Evolutionary conservation across 2,113 vertebrate genomes (phyloP).

Genomic region (Xiphias gladius): DNA sequence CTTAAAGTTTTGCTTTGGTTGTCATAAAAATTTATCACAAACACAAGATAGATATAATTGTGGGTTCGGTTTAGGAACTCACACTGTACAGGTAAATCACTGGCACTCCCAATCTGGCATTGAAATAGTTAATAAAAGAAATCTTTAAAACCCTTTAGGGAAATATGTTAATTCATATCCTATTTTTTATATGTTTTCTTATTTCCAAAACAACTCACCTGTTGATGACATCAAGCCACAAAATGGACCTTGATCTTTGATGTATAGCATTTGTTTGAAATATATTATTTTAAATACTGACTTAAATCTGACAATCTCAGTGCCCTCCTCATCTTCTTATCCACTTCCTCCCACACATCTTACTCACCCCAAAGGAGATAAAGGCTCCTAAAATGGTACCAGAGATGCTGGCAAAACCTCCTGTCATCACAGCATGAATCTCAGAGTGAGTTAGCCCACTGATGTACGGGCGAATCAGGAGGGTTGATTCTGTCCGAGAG

Average conservation of each 20-base stretch:
- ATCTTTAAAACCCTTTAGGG: too few species aligned
- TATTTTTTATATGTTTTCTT: too few species aligned
- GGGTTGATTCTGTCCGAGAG: conserved; percentile 87
- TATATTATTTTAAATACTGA: not conserved
- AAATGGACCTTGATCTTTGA: not conserved
- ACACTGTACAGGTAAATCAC: too few species aligned
- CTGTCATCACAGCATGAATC: conserved; percentile 91
- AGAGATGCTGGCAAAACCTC: conserved; percentile 90
- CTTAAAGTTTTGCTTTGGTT: not conserved
- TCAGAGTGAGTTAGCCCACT: conserved; percentile 86
- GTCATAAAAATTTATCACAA: not conserved
- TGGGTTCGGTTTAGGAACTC: too few species aligned
- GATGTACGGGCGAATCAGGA: conserved; percentile 88
- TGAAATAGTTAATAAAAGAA: too few species aligned
- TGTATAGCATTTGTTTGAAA: not conserved
- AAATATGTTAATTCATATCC: too few species aligned
- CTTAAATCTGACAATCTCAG: not conserved
- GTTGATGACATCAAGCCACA: not conserved
- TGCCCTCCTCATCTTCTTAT: not conserved
- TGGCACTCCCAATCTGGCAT: too few species aligned
- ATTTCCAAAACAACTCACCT: too few species aligned
- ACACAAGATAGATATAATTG: too few species aligned
- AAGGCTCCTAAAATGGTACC: conserved; percentile 89
- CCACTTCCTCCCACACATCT: not conserved
- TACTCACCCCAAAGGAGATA: conserved; percentile 91